A percentile compares a stretch with the other conserved stretches of the same genome.
These are phyloP conservation scores for Megalurothrips usitatus DNA, from an alignment of 2,888 invertebrate species.

Conservation along the genomic window DNA sequence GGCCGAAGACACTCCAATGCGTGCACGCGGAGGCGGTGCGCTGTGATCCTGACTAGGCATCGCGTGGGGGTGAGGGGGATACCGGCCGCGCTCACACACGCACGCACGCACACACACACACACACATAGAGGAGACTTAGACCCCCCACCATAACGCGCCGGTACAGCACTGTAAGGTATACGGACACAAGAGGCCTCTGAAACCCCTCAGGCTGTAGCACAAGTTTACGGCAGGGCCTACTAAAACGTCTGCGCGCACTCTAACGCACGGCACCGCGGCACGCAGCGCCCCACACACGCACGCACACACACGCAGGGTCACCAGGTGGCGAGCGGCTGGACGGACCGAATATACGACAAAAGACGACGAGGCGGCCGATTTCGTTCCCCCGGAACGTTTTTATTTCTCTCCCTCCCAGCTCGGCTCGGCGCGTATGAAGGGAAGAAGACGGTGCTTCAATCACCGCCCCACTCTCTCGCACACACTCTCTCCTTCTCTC, in stretches of 20 bases:
- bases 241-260: not conserved
- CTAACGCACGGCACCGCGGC: no score
- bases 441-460: no score
- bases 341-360: not conserved
- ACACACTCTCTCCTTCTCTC: not conserved
- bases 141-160: not conserved
- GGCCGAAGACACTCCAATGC: not conserved
- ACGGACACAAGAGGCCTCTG: not conserved
- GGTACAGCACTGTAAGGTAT: not conserved
- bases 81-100: not conserved
- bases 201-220: not conserved
- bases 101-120: not conserved
- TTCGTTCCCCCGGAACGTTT: not conserved
- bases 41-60: not conserved
- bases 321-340: not conserved
- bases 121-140: not conserved
- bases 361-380: not conserved
- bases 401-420: not conserved
- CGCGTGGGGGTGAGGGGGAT: no score
- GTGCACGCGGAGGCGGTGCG: not conserved
- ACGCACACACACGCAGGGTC: not conserved
- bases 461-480: not conserved
- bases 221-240: constrained; percentile 1
- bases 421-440: no score
- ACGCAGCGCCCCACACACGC: not conserved